Base-by-base conservation (phyloP, 2,113 vertebrate genomes). In the Aptenodytes patagonicus region DNA sequence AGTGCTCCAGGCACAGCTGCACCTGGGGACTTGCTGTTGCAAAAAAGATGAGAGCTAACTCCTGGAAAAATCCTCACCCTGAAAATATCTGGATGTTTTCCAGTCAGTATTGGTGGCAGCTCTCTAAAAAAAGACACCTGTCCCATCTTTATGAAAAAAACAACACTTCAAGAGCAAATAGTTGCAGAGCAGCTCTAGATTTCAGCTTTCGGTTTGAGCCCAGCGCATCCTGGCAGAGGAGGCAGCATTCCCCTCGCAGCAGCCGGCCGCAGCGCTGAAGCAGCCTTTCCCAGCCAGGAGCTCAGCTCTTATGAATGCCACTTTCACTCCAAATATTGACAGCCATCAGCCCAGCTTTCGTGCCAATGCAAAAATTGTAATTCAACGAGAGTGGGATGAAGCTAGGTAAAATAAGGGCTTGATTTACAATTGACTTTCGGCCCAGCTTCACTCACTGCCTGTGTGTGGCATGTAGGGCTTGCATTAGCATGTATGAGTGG, bases 291-390 rank as follows among this genome's bases (percentile, higher is more conserved):
- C 2, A 0, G 68, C 54, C 84, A 89, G 90, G 6, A 93, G 17
- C 44, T 68, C 51, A 36, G 64, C 51, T 64, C 25, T 91, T 71
- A 77, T 96, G 93, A 97, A 97, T 94, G 79, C 82, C 51, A 95
- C 91, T 88, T 96, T 96, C 86, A 92, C 76, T 93, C 69, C 69
- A 36, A 47, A 16, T 64, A 71, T 5, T 62, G 87, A 91, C 24
- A 4, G 70, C 44, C 89, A 73, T 62, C 81, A 77, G 71, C 78
- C 75, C 70, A 52, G 60, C 7, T 54, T 68, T 88, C 16, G 0
- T 66, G 62, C 78, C 94, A 83, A 40, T 44, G 81, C 54, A 84
- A 77, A 91, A 95, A 51, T 14, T 80, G 73, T 93, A 96, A 83
- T 91, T 80, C 70, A 68, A 42, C 0, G 0, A 68, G 52, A 91